These are phyloP conservation scores for Urosaurus nigricauda DNA, from an alignment of 2,797 vertebrate genomes.

Conservation along the genomic window DNA sequence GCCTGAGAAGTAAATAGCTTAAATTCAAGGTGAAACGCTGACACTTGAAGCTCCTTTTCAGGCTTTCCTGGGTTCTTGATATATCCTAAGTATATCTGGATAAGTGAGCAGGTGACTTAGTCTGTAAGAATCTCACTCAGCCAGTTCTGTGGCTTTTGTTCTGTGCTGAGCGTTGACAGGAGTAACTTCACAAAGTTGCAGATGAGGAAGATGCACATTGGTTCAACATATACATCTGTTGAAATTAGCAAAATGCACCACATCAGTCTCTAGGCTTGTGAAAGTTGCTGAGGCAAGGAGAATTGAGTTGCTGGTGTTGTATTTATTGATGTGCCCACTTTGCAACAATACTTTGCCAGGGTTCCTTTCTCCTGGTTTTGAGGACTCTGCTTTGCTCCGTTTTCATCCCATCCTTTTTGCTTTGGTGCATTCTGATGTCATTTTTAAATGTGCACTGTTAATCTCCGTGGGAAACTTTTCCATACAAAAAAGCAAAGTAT, in stretches of 20 bases:
- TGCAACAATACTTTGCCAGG: background rate
- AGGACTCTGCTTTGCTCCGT: background rate
- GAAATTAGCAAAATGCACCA: background rate
- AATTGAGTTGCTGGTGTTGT: background rate
- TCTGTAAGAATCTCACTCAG: conserved; percentile 59
- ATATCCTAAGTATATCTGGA: conserved; percentile 18
- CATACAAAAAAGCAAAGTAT: background rate
- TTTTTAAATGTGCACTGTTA: background rate
- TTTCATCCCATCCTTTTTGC: background rate
- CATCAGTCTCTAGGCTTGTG: conserved; percentile 22
- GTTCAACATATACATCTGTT: conserved; percentile 5
- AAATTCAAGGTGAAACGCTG: background rate
- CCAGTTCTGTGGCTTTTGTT: conserved; percentile 55
- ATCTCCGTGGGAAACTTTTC: background rate
- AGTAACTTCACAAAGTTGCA: conserved; percentile 25
- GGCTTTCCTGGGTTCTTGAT: background rate
- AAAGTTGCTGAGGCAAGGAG: background rate
- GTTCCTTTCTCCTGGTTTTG: background rate
- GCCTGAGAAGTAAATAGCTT: background rate
- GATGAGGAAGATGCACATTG: conserved; percentile 19
- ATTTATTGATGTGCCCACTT: background rate
- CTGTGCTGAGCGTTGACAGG: conserved; percentile 27
- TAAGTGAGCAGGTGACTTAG: conserved; percentile 41
- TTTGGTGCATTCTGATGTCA: background rate
- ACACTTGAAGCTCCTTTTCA: background rate